A percentile compares a stretch with the other conserved stretches of the same genome.
Conservation (phyloP, 2,113 vertebrate genomes). For the Oncorhynchus nerka region DNA sequence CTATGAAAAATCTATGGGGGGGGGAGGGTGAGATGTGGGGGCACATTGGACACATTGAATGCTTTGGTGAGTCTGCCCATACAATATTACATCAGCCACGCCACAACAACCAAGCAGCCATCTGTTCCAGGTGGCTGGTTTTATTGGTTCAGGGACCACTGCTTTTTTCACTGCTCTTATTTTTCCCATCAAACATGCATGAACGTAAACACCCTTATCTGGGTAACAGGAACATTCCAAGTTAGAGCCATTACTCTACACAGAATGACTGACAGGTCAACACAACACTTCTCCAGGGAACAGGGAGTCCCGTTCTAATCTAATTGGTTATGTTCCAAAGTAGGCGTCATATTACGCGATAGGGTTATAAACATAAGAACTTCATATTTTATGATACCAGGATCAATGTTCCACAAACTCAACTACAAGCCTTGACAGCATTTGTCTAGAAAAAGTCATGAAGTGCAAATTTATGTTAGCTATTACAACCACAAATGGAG, state of each 20-base stretch:
- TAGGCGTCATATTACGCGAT: background rate
- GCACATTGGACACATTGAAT: background rate
- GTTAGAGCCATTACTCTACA: background rate
- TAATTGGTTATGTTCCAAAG: background rate
- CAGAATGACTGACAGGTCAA: conserved; percentile 11
- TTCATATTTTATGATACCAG: background rate
- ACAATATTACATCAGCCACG: background rate
- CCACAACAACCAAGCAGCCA: background rate
- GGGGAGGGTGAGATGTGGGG: too few species aligned
- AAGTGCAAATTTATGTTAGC: background rate
- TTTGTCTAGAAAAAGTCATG: background rate
- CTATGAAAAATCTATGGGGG: too few species aligned
- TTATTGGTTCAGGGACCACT: background rate
- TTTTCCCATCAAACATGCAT: conserved; percentile 1
- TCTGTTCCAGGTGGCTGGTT: background rate
- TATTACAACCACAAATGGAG: background rate
- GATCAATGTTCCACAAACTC: background rate
- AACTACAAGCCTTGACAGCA: too few species aligned
- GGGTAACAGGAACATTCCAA: conserved; percentile 7
- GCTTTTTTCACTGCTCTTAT: background rate
- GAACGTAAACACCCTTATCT: conserved; percentile 23
- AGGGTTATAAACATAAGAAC: background rate
- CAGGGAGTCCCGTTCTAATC: background rate
- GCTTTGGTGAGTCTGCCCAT: background rate
- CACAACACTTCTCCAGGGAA: background rate